A percentile compares a stretch with the other conserved stretches of the same genome.
Evolutionary conservation across 2,113 vertebrate species (phyloP).

Genomic region (Vulpes vulpes): DNA sequence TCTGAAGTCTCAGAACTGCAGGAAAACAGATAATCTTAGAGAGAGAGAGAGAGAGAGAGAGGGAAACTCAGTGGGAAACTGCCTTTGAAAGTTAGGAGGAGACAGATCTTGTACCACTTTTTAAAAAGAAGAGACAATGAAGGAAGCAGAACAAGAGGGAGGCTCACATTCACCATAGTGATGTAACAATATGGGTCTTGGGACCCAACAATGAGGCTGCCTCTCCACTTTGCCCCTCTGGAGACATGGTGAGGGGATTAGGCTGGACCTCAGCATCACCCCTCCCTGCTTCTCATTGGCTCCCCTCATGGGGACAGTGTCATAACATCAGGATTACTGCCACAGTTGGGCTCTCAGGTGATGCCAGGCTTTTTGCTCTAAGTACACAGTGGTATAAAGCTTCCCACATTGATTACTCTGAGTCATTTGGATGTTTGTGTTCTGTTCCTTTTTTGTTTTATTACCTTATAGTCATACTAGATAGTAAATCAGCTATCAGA

Average conservation of each 20-base stretch:
- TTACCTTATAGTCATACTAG: neutral
- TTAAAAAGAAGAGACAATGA: neutral
- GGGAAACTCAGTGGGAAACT: neutral
- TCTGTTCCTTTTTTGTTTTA: neutral
- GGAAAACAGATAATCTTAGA: neutral
- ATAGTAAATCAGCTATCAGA: neutral
- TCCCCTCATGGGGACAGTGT: neutral
- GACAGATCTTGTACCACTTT: accelerated
- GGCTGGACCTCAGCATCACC: neutral
- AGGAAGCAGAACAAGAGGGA: neutral
- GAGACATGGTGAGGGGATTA: neutral
- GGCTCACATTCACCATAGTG: neutral
- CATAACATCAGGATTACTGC: neutral
- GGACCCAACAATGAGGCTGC: neutral
- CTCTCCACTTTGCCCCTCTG: neutral
- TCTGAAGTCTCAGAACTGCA: neutral
- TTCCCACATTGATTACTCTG: neutral
- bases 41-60: neutral
- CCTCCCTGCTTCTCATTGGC: neutral
- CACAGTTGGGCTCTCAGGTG: too few species aligned
- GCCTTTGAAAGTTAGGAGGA: neutral
- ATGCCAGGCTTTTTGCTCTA: neutral
- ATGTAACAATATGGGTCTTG: neutral
- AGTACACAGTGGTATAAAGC: neutral
- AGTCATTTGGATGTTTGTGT: neutral